Evolutionary conservation across 2,888 invertebrate genomes (phyloP).

Genomic region (Drosophila setosimentum): DNA sequence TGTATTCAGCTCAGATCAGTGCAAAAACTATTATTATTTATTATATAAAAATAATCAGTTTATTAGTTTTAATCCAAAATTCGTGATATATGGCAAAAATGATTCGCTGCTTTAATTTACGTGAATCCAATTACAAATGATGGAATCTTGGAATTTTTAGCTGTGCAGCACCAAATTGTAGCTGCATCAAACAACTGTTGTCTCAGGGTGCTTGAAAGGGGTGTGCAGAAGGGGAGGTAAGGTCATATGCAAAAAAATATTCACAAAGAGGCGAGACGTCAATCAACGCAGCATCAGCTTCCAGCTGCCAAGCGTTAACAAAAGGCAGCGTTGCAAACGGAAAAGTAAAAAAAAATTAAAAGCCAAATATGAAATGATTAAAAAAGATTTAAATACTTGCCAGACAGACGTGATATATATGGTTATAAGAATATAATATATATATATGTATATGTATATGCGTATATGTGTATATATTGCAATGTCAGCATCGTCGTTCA

Average conservation of each 20-base stretch:
- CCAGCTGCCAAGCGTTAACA: constrained; percentile 75
- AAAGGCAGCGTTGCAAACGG: constrained; percentile 44
- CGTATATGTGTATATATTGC: constrained; percentile 34
- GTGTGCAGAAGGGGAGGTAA: neutral
- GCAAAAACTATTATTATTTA: neutral
- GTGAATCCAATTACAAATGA: neutral
- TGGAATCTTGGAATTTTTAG: neutral
- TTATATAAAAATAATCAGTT: neutral
- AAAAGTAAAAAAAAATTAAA: neutral
- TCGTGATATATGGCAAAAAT: neutral
- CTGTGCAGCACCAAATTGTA: neutral
- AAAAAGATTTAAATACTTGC: constrained; percentile 72
- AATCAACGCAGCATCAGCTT: constrained; percentile 77
- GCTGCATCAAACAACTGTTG: constrained; percentile 1
- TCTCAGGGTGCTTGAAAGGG: neutral
- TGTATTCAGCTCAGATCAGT: neutral
- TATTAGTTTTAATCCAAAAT: neutral
- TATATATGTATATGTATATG: constrained; percentile 9
- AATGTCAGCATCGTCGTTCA: constrained; percentile 62
- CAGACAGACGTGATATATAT: constrained; percentile 26
- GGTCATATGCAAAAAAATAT: constrained; percentile 12
- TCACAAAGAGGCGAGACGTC: constrained; percentile 63
- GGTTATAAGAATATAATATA: neutral
- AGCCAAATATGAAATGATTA: constrained; percentile 70
- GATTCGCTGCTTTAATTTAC: neutral